Evolutionary conservation across 2,888 invertebrate genomes (phyloP), one percentile per base, ranked within the genome.

Genomic region (Torymus auratus): DNA sequence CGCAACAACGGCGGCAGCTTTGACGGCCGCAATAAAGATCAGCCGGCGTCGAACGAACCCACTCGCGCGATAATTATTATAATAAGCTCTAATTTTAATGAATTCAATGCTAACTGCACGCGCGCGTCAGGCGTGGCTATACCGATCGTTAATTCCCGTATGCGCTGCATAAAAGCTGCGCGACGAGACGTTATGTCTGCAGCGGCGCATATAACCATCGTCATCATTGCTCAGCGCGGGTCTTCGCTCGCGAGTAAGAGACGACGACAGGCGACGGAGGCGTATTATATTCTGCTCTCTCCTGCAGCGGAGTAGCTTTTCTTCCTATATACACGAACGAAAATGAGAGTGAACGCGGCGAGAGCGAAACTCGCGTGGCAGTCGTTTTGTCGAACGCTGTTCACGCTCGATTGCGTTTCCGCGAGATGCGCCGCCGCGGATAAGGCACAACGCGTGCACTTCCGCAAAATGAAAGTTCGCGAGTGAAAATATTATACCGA

Each of bases 401-500:
- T 60, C 61, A 61, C 61, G 68, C 68, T 60, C 53, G 68, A 75
- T 75, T 68, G 68, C 56, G 50, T 68, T 75, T 75, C 75, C 68
- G 68, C 68, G 17, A 69, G 75, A 75, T 75, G 75, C 75, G 64
- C 74, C 56, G 62, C 52, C 12, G 23, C 17, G 72, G 62, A 72
- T 72, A 62, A 72, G 53, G 41, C 5, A 2, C 28, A 5, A 28
- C 41, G 5, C 7, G 41, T 23, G 58, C 15, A 61, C 75, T 75
- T 75, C 75, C 75, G 75, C 61, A 14, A 2, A 13, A 50, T 50
- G 20, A 75, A 75, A 75, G 68, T 53, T 23, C 61, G 20, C 58
- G 7, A 41, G 41, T 41, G 41, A 41, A 41, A 41, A 41, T 41
- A 28, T 7, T 7, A 28, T 28, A 7, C 3, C 2, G 41, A 41